phyloP scores from a whole-genome alignment of 2,113 vertebrate species.

The Thinocorus orbignyianus region DNA sequence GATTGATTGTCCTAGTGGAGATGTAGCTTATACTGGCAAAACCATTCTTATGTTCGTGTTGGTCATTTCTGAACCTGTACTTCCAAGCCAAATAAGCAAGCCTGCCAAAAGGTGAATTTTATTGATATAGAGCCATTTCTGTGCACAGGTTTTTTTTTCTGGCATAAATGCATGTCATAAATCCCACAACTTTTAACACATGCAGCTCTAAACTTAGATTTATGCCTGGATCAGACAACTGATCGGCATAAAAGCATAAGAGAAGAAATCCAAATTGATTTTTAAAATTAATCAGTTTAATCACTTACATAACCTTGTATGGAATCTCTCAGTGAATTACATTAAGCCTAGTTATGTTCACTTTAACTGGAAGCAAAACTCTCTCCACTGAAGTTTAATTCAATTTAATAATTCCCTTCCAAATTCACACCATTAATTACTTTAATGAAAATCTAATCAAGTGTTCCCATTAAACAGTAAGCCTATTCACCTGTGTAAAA shows the following conservation, averaged over 20 bases:
- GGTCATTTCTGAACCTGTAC: background rate
- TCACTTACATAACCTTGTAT: background rate
- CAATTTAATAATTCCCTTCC: background rate
- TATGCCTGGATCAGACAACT: background rate
- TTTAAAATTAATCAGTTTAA: background rate
- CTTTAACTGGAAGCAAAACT: background rate
- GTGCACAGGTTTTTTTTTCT: background rate
- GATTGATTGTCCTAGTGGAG: background rate
- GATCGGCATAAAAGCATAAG: background rate
- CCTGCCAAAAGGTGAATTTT: background rate
- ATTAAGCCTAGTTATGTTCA: background rate
- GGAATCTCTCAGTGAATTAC: background rate
- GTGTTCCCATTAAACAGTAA: background rate
- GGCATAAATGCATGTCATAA: rapidly evolving
- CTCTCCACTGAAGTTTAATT: background rate
- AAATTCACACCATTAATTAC: background rate
- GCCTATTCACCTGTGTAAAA: background rate
- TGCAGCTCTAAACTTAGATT: background rate
- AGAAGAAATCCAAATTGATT: background rate
- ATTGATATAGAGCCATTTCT: background rate
- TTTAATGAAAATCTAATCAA: background rate
- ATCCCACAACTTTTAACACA: background rate
- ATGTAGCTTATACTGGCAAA: background rate
- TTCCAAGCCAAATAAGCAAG: background rate
- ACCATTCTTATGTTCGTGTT: background rate